These are phyloP conservation scores for Microctonus hyperodae DNA, from an alignment of 2,888 invertebrate genomes.

Conservation along the genomic window DNA sequence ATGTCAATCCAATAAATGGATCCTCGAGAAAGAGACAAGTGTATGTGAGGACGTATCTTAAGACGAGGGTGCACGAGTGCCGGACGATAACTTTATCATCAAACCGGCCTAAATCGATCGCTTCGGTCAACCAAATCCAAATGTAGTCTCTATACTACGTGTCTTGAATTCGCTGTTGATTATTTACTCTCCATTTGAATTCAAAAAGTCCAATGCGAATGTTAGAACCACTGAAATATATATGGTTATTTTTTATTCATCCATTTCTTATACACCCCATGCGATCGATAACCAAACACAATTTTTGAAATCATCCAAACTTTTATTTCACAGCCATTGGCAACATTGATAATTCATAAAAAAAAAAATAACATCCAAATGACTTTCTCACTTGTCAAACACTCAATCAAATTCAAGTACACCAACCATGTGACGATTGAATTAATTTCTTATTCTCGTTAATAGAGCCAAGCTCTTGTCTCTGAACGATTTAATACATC, in stretches of 20 bases:
- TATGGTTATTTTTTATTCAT: neutral
- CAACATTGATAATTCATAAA: too few relatives aligned
- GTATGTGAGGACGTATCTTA: neutral
- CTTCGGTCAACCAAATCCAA: conserved; percentile 37
- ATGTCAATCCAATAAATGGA: conserved; percentile 17
- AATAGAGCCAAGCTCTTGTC: neutral
- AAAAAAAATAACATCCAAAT: too few relatives aligned
- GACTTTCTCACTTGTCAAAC: too few relatives aligned
- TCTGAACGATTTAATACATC: neutral
- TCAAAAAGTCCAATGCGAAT: conserved; percentile 13
- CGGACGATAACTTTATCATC: conserved; percentile 31
- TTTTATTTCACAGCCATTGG: neutral
- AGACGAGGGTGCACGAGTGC: neutral
- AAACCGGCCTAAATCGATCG: conserved; percentile 21
- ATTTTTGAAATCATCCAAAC: neutral
- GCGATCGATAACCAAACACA: conserved; percentile 5
- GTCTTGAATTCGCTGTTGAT: conserved; percentile 37
- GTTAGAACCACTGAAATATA: conserved; percentile 21
- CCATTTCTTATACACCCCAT: too few relatives aligned
- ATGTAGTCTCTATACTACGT: conserved; percentile 37
- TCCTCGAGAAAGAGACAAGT: neutral
- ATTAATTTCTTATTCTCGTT: neutral
- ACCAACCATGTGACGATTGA: neutral
- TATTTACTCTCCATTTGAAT: conserved; percentile 19
- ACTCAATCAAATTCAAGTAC: too few relatives aligned